Conservation (phyloP, 2,797 vertebrate species). For the Sternotherus odoratus region DNA sequence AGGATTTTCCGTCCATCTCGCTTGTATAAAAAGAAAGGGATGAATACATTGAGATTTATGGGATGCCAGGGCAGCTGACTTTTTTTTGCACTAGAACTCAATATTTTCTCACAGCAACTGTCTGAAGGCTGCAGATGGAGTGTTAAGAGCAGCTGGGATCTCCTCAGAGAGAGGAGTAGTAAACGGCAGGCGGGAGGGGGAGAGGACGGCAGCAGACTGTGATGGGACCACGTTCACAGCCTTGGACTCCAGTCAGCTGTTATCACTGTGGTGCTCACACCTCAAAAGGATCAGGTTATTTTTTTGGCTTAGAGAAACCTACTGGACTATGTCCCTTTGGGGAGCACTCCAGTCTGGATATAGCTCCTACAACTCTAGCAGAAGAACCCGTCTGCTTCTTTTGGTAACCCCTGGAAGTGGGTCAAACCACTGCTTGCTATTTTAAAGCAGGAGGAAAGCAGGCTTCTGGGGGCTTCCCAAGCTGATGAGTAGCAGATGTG, state of each 20-base stretch:
- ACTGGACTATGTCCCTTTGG: background rate
- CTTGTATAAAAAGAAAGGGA: constrained; percentile 35
- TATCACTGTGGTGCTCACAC: background rate
- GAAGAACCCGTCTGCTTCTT: background rate
- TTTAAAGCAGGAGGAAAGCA: background rate
- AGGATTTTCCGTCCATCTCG: background rate
- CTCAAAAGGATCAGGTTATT: background rate
- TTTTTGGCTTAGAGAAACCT: background rate
- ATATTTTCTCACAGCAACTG: background rate
- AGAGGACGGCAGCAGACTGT: background rate
- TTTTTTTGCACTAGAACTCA: background rate
- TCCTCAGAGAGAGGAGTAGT: background rate
- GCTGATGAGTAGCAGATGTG: background rate
- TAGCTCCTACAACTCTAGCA: background rate
- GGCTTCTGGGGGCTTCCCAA: background rate
- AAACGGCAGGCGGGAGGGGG: background rate
- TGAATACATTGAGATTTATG: constrained; percentile 65
- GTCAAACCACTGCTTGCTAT: background rate
- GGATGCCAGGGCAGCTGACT: constrained; percentile 20
- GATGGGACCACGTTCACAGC: background rate
- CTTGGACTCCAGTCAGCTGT: no score
- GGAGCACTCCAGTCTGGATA: background rate
- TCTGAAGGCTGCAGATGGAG: constrained; percentile 47
- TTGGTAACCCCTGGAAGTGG: background rate
- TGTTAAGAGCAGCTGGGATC: background rate